phyloP scores from a whole-genome alignment of 53 echinoderm and acorn worm species.

The Apostichopus leukothele region DNA sequence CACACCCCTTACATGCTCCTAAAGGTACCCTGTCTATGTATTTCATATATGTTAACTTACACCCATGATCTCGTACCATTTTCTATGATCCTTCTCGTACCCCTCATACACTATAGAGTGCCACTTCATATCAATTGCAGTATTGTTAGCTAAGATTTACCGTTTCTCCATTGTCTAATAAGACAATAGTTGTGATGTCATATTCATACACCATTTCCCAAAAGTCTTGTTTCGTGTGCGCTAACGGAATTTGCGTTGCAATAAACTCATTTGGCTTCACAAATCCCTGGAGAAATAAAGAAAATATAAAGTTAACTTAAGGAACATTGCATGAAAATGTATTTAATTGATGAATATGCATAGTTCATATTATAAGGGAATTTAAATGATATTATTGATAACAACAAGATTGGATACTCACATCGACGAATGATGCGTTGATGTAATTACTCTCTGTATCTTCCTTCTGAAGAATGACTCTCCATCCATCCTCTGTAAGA shows the following conservation, averaged over 20 bases:
- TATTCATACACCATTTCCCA: slow-evolving; percentile 49
- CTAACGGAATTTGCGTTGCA: slow-evolving; percentile 23
- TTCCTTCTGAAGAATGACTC: slow-evolving; percentile 36
- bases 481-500: slow-evolving; percentile 33
- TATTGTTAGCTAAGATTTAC: background rate
- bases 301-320: background rate
- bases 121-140: background rate
- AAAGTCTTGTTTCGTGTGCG: slow-evolving; percentile 35
- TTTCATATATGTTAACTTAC: too few relatives aligned
- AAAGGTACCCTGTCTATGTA: too few relatives aligned
- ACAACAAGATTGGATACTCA: background rate
- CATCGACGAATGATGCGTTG: slow-evolving; percentile 26
- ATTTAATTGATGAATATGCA: too few relatives aligned
- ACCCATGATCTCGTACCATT: too few relatives aligned
- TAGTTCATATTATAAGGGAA: too few relatives aligned
- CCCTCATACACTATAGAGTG: too few relatives aligned
- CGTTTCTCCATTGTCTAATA: slow-evolving; percentile 16
- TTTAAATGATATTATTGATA: too few relatives aligned
- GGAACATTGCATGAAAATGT: too few relatives aligned
- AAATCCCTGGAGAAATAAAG: slow-evolving; percentile 6
- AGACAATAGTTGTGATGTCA: slow-evolving; percentile 33
- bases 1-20: too few relatives aligned
- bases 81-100: too few relatives aligned
- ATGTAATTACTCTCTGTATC: slow-evolving; percentile 39
- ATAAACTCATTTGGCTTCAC: slow-evolving; percentile 44